Evolutionary conservation across 2,888 invertebrate species (phyloP).

Genomic region (Crossocerus cetratus): DNA sequence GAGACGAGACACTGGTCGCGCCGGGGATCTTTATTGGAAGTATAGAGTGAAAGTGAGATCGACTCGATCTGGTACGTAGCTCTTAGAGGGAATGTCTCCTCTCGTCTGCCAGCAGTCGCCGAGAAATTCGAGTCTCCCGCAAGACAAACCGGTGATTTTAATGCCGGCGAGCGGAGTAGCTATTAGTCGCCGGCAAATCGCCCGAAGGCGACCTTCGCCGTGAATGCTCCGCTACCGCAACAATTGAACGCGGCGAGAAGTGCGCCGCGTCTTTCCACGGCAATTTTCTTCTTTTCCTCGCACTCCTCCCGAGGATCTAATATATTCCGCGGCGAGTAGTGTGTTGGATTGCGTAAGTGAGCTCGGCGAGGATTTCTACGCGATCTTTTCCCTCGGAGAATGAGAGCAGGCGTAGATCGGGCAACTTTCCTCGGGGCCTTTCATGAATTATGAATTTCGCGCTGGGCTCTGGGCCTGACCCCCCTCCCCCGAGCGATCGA

Average conservation of each 20-base stretch:
- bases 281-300: not conserved
- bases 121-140: slow-evolving; percentile 18
- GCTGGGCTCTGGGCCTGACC: not conserved
- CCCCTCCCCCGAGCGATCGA: no score
- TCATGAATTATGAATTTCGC: slow-evolving; percentile 1
- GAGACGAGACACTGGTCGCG: slow-evolving; percentile 4
- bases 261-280: slow-evolving; percentile 2
- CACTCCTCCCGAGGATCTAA: no score
- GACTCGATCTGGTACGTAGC: slow-evolving; percentile 22
- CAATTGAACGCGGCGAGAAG: slow-evolving; percentile 1
- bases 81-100: slow-evolving; percentile 47
- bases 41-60: slow-evolving; percentile 55
- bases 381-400: no score
- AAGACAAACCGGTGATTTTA: slow-evolving; percentile 44
- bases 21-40: slow-evolving; percentile 15
- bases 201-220: slow-evolving; percentile 14
- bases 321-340: no score
- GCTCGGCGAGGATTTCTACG: not conserved
- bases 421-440: no score
- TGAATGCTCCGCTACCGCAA: slow-evolving; percentile 12
- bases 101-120: slow-evolving; percentile 11
- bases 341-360: no score
- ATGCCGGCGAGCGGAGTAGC: slow-evolving; percentile 16
- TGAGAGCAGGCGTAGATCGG: no score
- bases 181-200: slow-evolving; percentile 29